Percentiles rank a stretch among this genome's conserved stretches.
phyloP scores from a whole-genome alignment of 2,888 invertebrate species.

The Siphlonurus alternatus region DNA sequence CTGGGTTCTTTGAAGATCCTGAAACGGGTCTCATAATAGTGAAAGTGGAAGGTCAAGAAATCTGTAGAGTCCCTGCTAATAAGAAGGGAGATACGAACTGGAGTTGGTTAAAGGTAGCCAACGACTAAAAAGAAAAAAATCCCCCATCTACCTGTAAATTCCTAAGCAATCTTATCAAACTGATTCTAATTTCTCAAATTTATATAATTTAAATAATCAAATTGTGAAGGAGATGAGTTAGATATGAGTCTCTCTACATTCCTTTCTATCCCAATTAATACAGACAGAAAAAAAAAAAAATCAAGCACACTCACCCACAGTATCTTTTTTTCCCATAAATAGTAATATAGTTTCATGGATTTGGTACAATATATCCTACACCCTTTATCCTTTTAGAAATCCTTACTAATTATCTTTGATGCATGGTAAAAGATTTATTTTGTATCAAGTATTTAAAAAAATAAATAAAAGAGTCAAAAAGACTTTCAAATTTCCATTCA shows the following conservation, averaged over 20 bases:
- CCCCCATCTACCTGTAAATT: not conserved
- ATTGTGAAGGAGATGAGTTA: not conserved
- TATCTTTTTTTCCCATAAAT: not conserved
- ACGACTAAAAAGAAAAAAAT: constrained; percentile 17
- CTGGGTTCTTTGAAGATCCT: constrained; percentile 41
- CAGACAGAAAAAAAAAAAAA: not conserved
- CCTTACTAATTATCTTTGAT: not conserved
- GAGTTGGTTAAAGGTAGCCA: constrained; percentile 46
- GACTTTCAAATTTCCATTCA: not conserved
- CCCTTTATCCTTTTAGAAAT: not conserved
- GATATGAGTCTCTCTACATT: not conserved
- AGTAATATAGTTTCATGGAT: not conserved
- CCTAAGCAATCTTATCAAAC: not conserved
- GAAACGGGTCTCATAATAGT: constrained; percentile 37
- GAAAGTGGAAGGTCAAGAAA: constrained; percentile 42
- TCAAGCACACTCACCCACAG: not conserved
- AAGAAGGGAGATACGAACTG: constrained; percentile 41
- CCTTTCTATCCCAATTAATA: not conserved
- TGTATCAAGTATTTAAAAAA: no score
- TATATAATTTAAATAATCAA: constrained; percentile 12
- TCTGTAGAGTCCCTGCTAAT: constrained; percentile 43
- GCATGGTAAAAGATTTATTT: not conserved
- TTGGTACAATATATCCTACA: no score
- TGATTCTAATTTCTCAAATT: constrained; percentile 23
- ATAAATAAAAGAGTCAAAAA: no score